Percentiles rank a stretch among this genome's conserved stretches.
These are phyloP conservation scores for Macrotis lagotis DNA, from an alignment of 2,113 vertebrate species.

Conservation along the genomic window DNA sequence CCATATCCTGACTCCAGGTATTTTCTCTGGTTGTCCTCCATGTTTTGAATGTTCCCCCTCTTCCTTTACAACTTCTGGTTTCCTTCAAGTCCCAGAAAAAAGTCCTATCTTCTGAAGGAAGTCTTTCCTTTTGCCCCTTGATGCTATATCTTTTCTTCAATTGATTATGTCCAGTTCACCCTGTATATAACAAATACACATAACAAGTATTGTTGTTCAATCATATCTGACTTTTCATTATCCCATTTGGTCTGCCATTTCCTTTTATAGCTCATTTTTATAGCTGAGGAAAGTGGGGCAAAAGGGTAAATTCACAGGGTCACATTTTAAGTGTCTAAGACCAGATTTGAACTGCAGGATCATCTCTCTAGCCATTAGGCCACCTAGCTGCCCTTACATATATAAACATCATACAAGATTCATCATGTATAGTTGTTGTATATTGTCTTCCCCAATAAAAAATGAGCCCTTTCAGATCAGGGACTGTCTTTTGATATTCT, in stretches of 20 bases:
- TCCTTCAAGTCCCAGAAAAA: too few species aligned
- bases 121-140: too few species aligned
- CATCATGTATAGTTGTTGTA: background rate
- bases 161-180: background rate
- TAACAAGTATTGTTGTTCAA: background rate
- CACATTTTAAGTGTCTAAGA: background rate
- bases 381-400: background rate
- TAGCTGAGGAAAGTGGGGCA: background rate
- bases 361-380: background rate
- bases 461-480: background rate
- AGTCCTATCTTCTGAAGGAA: too few species aligned
- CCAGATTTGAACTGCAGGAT: background rate
- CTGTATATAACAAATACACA: background rate
- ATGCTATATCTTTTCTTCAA: background rate
- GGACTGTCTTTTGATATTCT: background rate
- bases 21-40: too few species aligned
- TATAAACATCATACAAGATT: background rate
- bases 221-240: background rate
- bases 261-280: background rate
- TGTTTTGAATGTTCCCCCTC: too few species aligned
- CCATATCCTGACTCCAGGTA: too few species aligned
- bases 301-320: background rate
- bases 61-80: too few species aligned
- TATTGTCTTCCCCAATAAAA: background rate
- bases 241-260: background rate